Base-by-base conservation (phyloP, 2,888 invertebrate species). In the Urechis unicinctus region DNA sequence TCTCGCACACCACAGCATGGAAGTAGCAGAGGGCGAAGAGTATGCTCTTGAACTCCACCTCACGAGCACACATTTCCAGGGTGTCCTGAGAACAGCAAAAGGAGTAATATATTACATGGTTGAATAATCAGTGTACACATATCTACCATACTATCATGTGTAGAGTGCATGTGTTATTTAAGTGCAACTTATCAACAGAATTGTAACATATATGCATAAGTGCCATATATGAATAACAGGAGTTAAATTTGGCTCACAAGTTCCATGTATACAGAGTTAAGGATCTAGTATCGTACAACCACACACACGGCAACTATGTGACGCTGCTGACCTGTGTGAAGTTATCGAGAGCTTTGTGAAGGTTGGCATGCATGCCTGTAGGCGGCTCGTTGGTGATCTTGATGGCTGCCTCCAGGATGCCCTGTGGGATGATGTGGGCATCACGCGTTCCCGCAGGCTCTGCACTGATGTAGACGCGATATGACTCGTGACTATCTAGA, bases 371-470 rank as follows among this genome's bases (percentile, higher is more conserved):
- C 91, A 96, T 95, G 50, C 95, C 95, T 51, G 93, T 92, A 0
- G 96, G 96, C 0, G 96, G 94, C 78, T 96, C 95, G 73, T 95
- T 96, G 2, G 95, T 95, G 58, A 96, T 94, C 82, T 96, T 96
- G 66, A 96, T 95, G 17, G 93, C 92, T 0, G 92, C 89, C 77
- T 96, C 94, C 50, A 96, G 79, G 59, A 96, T 92, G 0, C 95
- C 95, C 47, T 93, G 88, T 5, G 96, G 96, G 66, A 96, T 94
- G 60, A 94, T 93, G 72, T 95, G 94, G 3, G 88, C 87, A 1
- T 88, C 84, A 0, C 91, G 83, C 0, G 88, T 87, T 5, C 88
- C 88, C 0, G 94, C 91, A 0, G 95, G 95, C 73, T 96, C 95
- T 2, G 95, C 95, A 63, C 91, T 92, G 84, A 96, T 86, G 73